These are phyloP conservation scores for Carcina quercana DNA, from an alignment of 2,888 invertebrate genomes.

Conservation along the genomic window DNA sequence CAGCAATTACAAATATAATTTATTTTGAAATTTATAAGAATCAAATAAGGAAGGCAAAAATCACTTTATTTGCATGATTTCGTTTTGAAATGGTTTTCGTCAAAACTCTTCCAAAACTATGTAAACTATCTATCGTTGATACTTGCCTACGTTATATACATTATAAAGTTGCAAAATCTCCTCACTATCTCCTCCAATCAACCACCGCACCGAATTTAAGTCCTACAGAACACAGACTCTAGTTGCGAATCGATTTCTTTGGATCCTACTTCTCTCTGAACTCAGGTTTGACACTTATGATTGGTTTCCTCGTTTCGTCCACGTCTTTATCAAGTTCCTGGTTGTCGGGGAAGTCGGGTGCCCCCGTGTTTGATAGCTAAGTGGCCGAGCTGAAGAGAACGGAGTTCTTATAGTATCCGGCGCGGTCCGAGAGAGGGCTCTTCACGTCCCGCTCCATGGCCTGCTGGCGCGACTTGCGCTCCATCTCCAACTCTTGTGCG, in stretches of 20 bases:
- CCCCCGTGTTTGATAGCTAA: slow-evolving; percentile 69
- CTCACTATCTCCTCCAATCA: no score
- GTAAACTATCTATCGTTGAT: no score
- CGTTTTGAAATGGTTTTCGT: no score
- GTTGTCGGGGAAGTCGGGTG: slow-evolving; percentile 50
- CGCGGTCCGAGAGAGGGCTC: slow-evolving; percentile 87
- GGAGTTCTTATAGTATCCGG: slow-evolving; percentile 91
- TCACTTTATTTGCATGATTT: no score
- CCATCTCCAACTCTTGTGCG: slow-evolving; percentile 91
- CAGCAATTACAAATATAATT: no score
- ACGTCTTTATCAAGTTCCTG: slow-evolving; percentile 47
- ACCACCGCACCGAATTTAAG: no score
- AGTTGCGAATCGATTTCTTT: no score
- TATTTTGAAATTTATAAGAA: no score
- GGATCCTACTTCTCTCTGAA: slow-evolving; percentile 65
- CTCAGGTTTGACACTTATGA: slow-evolving; percentile 72
- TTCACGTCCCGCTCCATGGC: slow-evolving; percentile 88
- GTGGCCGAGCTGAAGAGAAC: slow-evolving; percentile 93
- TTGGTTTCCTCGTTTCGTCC: slow-evolving; percentile 62
- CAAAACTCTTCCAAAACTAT: not conserved
- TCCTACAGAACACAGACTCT: no score
- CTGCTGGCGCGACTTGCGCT: slow-evolving; percentile 88
- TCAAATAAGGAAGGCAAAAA: no score
- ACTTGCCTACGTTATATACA: no score
- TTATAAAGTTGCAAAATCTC: no score